These are phyloP conservation scores for Diarsia rubi DNA, from an alignment of 2,888 invertebrate species.

Conservation along the genomic window DNA sequence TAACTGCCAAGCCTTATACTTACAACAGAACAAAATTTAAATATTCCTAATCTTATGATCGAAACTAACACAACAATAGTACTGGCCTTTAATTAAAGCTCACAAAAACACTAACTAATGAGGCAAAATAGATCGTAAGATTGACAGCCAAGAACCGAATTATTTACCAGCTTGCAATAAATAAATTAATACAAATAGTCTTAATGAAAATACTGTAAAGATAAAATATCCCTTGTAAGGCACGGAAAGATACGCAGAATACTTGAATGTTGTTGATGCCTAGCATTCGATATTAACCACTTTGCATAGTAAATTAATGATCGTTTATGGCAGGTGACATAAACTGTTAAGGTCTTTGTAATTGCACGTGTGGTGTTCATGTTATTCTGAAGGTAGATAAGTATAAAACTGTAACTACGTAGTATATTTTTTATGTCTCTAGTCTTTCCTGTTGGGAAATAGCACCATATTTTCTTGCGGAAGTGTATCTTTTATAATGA, in stretches of 20 bases:
- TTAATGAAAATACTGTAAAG: constrained; percentile 46
- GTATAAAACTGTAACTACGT: not conserved
- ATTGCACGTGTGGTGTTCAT: constrained; percentile 22
- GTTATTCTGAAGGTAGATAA: not conserved
- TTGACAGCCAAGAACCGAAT: constrained; percentile 48
- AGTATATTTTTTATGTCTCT: not conserved
- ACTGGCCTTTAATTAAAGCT: constrained; percentile 25
- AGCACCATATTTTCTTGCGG: not conserved
- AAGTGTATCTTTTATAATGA: not conserved
- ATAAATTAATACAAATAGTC: constrained; percentile 58
- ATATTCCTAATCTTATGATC: constrained; percentile 32
- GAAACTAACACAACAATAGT: constrained; percentile 10
- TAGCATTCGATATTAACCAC: constrained; percentile 41
- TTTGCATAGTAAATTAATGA: constrained; percentile 63
- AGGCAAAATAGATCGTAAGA: constrained; percentile 34
- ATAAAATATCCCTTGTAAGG: constrained; percentile 48
- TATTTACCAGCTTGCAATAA: constrained; percentile 42
- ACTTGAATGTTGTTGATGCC: constrained; percentile 19
- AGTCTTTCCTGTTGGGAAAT: not conserved
- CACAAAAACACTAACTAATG: constrained; percentile 39
- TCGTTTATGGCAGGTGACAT: constrained; percentile 36
- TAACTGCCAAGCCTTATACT: not conserved
- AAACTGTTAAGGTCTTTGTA: constrained; percentile 26
- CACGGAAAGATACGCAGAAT: constrained; percentile 45
- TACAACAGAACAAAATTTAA: constrained; percentile 14